A percentile compares a stretch with the other conserved stretches of the same genome.
phyloP scores from a whole-genome alignment of 2,797 vertebrate species.

The Dicrostonyx torquatus region DNA sequence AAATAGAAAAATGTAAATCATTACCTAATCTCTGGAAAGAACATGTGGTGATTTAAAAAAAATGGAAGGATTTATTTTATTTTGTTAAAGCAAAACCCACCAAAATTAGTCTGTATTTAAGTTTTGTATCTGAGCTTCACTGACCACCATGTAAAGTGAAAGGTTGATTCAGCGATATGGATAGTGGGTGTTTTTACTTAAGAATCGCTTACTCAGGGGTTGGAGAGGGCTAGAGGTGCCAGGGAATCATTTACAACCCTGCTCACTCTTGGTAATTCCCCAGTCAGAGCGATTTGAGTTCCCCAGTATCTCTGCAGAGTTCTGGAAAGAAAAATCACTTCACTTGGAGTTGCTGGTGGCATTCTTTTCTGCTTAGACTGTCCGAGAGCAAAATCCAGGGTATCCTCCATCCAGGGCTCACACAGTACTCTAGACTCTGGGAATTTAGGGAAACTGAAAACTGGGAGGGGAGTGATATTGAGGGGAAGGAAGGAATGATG shows the following conservation, averaged over 20 bases:
- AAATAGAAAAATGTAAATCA: neutral
- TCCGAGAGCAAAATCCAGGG: neutral
- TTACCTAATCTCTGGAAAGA: neutral
- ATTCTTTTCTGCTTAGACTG: neutral
- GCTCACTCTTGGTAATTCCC: neutral
- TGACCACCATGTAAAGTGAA: neutral
- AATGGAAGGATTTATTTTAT: constrained; percentile 14
- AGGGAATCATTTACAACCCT: neutral
- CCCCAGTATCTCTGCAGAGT: neutral
- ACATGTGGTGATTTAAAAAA: neutral
- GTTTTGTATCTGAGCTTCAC: neutral
- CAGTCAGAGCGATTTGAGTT: neutral
- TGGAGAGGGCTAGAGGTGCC: neutral
- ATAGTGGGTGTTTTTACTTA: neutral
- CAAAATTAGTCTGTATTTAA: neutral
- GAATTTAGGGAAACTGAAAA: neutral
- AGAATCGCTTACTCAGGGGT: neutral
- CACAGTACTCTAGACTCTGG: neutral
- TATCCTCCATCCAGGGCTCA: neutral
- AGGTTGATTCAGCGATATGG: neutral
- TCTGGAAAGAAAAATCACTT: constrained; percentile 25
- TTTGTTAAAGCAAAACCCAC: constrained; percentile 32
- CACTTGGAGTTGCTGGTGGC: neutral
- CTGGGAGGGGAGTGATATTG: neutral
- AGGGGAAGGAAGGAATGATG: neutral